Evolutionary conservation across 2,888 invertebrate species (phyloP).

Genomic region (Drosophila recens): DNA sequence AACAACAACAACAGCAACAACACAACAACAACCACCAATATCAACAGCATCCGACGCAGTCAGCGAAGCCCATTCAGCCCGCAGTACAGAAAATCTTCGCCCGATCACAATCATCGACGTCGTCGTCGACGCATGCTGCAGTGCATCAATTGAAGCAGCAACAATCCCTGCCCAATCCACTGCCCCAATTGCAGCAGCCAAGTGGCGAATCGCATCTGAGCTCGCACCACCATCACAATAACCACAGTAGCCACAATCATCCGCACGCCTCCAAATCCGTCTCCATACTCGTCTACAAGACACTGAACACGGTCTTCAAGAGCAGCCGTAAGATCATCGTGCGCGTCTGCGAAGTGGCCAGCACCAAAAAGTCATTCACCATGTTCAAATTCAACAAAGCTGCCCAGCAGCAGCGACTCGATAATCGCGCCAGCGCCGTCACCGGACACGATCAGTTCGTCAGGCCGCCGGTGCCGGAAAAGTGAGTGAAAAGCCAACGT

Average conservation of each 20-base stretch:
- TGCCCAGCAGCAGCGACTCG: constrained; percentile 81
- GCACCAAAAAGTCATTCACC: constrained; percentile 85
- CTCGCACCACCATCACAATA: constrained; percentile 40
- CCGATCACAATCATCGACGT: constrained; percentile 83
- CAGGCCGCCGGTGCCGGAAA: constrained; percentile 87
- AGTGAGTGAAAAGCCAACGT: constrained; percentile 81
- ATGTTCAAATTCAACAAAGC: constrained; percentile 90
- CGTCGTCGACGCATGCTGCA: constrained; percentile 71
- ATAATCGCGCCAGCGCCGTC: constrained; percentile 89
- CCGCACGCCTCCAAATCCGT: constrained; percentile 84
- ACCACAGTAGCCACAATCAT: constrained; percentile 54
- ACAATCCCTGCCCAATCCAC: constrained; percentile 80
- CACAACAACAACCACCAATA: constrained; percentile 37
- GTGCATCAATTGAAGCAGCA: constrained; percentile 82
- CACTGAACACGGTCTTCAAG: constrained; percentile 85
- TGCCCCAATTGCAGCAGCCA: constrained; percentile 61
- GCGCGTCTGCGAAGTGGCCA: constrained; percentile 85
- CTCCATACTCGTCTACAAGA: constrained; percentile 85
- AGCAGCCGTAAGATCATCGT: constrained; percentile 85
- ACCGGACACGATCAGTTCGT: constrained; percentile 94
- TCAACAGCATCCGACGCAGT: constrained; percentile 42
- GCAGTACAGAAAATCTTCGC: constrained; percentile 77
- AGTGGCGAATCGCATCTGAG: constrained; percentile 39
- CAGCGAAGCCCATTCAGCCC: constrained; percentile 47
- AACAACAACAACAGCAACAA: constrained; percentile 37